Conservation (phyloP, 2,113 vertebrate species). For the Mesembrinibis cayennensis region DNA sequence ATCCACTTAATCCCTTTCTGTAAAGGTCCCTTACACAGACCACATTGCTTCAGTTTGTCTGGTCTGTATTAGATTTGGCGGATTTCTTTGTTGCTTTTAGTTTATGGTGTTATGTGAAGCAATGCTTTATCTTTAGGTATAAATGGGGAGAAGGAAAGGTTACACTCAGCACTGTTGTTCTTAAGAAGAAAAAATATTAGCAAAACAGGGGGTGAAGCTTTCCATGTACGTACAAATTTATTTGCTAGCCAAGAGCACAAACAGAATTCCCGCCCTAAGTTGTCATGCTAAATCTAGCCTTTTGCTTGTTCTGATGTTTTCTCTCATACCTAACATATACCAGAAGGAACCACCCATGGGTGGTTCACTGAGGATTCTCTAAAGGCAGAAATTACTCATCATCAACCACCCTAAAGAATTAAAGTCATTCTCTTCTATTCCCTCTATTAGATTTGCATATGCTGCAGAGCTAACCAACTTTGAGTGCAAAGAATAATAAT, state of each 20-base stretch:
- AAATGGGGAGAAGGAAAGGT: neutral
- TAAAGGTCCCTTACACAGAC: neutral
- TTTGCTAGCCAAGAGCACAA: neutral
- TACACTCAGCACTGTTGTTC: neutral
- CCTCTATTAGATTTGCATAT: conserved; percentile 15
- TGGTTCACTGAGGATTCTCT: neutral
- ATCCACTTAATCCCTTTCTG: neutral
- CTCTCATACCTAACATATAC: neutral
- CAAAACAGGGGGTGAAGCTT: neutral
- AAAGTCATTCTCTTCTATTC: neutral
- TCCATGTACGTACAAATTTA: neutral
- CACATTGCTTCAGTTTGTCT: neutral
- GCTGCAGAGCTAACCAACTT: conserved; percentile 25
- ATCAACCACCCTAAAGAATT: conserved; percentile 12
- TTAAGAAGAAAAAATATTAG: neutral
- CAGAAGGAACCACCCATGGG: neutral
- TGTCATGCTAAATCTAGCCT: neutral
- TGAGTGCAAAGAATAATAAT: conserved; percentile 19
- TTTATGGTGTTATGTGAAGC: neutral
- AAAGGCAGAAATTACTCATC: neutral
- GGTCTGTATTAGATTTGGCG: neutral
- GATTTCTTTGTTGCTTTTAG: neutral
- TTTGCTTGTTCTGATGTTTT: neutral
- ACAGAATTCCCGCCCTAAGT: neutral
- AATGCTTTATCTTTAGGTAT: neutral